Conservation (phyloP, 2,113 vertebrate genomes). For the Capreolus pygargus region DNA sequence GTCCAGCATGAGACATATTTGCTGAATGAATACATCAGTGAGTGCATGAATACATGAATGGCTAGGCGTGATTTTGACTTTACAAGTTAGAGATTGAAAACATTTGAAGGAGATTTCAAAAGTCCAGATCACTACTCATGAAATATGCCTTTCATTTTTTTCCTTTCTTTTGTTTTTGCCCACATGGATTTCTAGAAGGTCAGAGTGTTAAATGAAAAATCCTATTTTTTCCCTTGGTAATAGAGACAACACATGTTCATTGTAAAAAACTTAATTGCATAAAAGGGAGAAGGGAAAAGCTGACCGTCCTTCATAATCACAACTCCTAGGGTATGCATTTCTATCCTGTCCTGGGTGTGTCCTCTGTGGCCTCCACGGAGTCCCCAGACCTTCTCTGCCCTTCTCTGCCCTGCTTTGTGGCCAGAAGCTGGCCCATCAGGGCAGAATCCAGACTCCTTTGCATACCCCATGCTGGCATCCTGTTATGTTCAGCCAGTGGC, state of each 20-base stretch:
- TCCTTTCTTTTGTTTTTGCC: neutral
- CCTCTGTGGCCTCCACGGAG: neutral
- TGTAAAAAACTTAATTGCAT: neutral
- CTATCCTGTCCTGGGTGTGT: neutral
- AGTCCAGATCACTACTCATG: neutral
- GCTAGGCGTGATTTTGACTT: neutral
- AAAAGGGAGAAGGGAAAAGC: neutral
- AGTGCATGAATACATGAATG: neutral
- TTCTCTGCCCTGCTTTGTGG: neutral
- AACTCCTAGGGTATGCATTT: accelerated
- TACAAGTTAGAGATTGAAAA: neutral
- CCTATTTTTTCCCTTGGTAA: neutral
- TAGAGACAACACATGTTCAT: neutral
- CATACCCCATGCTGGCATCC: neutral
- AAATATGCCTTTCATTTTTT: neutral
- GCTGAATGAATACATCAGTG: neutral
- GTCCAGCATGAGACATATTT: neutral
- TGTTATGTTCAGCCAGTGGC: accelerated
- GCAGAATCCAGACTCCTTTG: neutral
- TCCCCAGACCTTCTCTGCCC: neutral
- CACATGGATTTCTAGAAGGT: neutral
- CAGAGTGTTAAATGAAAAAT: neutral
- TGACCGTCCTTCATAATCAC: neutral
- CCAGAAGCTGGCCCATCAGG: neutral
- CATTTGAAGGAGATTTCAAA: neutral